A percentile compares a stretch with the other conserved stretches of the same genome.
These are phyloP conservation scores for Agelaius tricolor DNA, from an alignment of 2,113 vertebrate species.

Conservation along the genomic window DNA sequence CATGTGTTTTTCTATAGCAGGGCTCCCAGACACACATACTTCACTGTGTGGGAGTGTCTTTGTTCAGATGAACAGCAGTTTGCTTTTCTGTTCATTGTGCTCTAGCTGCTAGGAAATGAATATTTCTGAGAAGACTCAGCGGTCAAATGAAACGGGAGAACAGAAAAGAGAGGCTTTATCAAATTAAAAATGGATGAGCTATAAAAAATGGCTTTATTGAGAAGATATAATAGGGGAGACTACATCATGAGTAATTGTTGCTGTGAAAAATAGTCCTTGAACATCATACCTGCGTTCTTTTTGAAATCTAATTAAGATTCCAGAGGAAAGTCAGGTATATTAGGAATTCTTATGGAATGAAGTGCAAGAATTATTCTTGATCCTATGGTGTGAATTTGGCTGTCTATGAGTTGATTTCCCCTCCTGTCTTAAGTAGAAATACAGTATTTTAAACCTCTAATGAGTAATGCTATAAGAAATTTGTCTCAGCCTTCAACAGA, in stretches of 20 bases:
- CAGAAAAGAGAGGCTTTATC: conserved; percentile 22
- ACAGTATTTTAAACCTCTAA: neutral
- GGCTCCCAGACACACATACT: neutral
- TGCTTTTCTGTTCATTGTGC: conserved; percentile 42
- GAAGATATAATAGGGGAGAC: neutral
- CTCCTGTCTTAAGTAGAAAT: neutral
- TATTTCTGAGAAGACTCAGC: neutral
- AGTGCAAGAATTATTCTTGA: conserved; percentile 33
- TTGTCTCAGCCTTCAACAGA: neutral
- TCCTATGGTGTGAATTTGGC: neutral
- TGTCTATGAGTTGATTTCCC: neutral
- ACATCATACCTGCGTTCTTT: neutral
- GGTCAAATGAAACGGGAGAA: conserved; percentile 21
- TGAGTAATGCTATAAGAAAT: neutral
- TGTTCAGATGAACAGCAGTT: neutral
- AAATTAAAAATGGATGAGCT: conserved; percentile 62
- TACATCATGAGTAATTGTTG: conserved; percentile 37
- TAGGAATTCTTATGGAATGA: conserved; percentile 1
- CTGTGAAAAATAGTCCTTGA: conserved; percentile 22
- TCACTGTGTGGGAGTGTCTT: conserved; percentile 10
- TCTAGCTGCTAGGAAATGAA: conserved; percentile 22
- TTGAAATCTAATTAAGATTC: conserved; percentile 38
- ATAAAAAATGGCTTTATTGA: conserved; percentile 36
- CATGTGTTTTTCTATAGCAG: conserved; percentile 10
- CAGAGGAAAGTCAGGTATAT: neutral